Percentiles rank a stretch among this genome's conserved stretches.
Conservation (phyloP, 2,888 invertebrate species). For the Yponomeuta cagnagella region DNA sequence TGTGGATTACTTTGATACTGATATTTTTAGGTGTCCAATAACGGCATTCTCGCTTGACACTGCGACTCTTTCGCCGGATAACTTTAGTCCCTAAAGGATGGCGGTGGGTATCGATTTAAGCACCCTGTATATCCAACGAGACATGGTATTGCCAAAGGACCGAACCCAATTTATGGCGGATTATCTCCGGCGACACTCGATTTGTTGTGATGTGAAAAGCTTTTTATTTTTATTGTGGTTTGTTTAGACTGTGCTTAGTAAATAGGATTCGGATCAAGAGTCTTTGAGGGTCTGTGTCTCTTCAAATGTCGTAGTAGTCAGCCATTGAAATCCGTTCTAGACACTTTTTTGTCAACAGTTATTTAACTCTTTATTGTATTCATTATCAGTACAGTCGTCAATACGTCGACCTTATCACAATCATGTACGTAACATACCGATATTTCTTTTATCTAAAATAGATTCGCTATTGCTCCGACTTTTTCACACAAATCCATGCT, state of each 20-base stretch:
- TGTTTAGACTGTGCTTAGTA: neutral
- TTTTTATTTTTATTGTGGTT: neutral
- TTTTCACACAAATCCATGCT: too few species aligned
- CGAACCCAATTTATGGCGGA: neutral
- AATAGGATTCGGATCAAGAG: too few species aligned
- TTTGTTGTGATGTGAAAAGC: neutral
- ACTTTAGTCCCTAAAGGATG: neutral
- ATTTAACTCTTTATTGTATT: too few species aligned
- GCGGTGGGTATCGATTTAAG: neutral
- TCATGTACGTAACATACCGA: too few species aligned
- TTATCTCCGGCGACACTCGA: neutral
- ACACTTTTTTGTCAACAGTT: too few species aligned
- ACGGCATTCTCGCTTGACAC: neutral
- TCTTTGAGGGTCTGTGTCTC: too few species aligned
- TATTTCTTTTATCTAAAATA: too few species aligned
- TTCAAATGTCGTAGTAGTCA: too few species aligned
- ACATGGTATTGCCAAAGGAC: neutral
- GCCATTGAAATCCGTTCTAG: too few species aligned
- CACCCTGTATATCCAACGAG: conserved; percentile 1
- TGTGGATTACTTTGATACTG: conserved; percentile 13
- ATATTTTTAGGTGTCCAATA: conserved; percentile 17
- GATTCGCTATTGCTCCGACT: too few species aligned
- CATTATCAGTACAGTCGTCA: too few species aligned
- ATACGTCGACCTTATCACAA: too few species aligned
- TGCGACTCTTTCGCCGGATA: neutral